Percentiles rank a stretch among this genome's conserved stretches.
These are phyloP conservation scores for Thecocarcelia acutangulata DNA, from an alignment of 2,888 invertebrate genomes.

Conservation along the genomic window DNA sequence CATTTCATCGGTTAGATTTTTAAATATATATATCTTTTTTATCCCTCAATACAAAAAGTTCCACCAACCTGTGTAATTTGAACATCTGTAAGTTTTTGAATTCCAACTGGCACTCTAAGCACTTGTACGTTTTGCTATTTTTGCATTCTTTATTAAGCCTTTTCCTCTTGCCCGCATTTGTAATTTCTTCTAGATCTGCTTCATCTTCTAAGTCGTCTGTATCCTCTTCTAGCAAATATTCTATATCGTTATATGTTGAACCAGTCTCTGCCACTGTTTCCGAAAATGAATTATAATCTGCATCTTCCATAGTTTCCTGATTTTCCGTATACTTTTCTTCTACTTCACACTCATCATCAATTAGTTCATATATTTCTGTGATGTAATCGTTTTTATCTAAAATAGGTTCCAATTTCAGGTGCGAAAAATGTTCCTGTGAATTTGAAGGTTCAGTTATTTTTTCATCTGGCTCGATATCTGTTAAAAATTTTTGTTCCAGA, in stretches of 20 bases:
- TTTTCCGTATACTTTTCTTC: conserved; percentile 3
- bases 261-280: background rate
- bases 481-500: background rate
- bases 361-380: conserved; percentile 60
- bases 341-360: conserved; percentile 47
- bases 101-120: conserved; percentile 25
- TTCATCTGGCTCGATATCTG: background rate
- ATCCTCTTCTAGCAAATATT: conserved; percentile 36
- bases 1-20: no score
- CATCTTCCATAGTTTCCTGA: background rate
- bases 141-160: background rate
- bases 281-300: conserved; percentile 3
- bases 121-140: conserved; percentile 28
- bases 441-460: background rate
- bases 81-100: conserved; percentile 16
- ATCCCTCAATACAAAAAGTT: background rate
- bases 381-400: conserved; percentile 58
- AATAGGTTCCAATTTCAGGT: conserved; percentile 1
- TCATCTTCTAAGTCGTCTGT: background rate
- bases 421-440: background rate
- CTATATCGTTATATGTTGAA: conserved; percentile 25
- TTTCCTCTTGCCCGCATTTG: background rate
- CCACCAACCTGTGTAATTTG: conserved; percentile 43
- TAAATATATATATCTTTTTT: background rate
- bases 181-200: background rate